Percentiles rank a stretch among this genome's conserved stretches.
phyloP scores from a whole-genome alignment of 2,113 vertebrate species.

The Colistium nudipinnis region DNA sequence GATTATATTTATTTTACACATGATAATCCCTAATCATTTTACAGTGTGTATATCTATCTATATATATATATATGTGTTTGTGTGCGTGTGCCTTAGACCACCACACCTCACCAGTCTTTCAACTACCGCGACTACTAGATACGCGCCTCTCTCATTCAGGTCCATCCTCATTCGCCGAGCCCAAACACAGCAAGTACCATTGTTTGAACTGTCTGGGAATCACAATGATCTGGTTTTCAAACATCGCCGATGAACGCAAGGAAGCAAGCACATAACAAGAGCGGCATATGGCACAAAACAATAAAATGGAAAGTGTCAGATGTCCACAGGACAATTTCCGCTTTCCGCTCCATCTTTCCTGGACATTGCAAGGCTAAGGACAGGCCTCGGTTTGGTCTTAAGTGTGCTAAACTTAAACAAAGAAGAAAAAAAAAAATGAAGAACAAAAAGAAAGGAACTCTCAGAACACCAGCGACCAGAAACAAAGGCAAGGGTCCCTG shows the following conservation, averaged over 20 bases:
- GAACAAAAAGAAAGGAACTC: slow-evolving; percentile 1
- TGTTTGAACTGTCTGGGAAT: slow-evolving; percentile 88
- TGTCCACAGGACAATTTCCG: slow-evolving; percentile 71
- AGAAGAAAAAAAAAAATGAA: no score
- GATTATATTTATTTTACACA: slow-evolving; percentile 23
- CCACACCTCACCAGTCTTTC: not conserved
- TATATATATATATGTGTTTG: no score
- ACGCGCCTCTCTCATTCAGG: slow-evolving; percentile 11
- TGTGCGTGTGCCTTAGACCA: no score
- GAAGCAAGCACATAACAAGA: slow-evolving; percentile 67
- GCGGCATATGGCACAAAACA: slow-evolving; percentile 74
- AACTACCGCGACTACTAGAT: no score
- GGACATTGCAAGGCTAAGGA: slow-evolving; percentile 70
- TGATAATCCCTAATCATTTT: slow-evolving; percentile 23
- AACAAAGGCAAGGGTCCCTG: slow-evolving; percentile 62
- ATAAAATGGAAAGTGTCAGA: slow-evolving; percentile 60
- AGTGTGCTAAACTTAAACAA: slow-evolving; percentile 48
- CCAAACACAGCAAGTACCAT: slow-evolving; percentile 82
- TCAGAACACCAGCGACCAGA: slow-evolving; percentile 50
- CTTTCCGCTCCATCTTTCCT: slow-evolving; percentile 62
- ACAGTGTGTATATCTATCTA: slow-evolving; percentile 18
- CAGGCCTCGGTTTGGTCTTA: slow-evolving; percentile 73
- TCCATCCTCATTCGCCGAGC: not conserved
- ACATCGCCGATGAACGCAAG: slow-evolving; percentile 81
- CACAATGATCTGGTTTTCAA: slow-evolving; percentile 77